These are phyloP conservation scores for Philaenus spumarius DNA, from an alignment of 1,140 invertebrate species.

Conservation along the genomic window DNA sequence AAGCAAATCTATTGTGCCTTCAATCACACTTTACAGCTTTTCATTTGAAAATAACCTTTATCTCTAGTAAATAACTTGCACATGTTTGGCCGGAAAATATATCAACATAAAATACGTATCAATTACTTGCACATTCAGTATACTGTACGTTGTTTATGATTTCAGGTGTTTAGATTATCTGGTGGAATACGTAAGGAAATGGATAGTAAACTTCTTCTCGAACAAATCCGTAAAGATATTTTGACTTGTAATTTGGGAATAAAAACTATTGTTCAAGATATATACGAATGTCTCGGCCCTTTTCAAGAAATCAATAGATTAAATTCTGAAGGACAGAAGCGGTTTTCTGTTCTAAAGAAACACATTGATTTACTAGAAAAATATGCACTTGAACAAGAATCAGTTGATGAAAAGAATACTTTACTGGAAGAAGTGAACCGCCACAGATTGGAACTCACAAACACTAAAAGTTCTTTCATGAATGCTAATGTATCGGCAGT, in stretches of 20 bases:
- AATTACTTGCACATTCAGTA: too few species aligned
- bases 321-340: conserved; percentile 61
- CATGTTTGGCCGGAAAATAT: too few species aligned
- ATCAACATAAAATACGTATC: too few species aligned
- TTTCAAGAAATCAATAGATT: conserved; percentile 59
- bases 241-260: conserved; percentile 9
- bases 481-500: conserved; percentile 68
- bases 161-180: too few species aligned
- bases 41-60: too few species aligned
- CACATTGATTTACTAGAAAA: conserved; percentile 59
- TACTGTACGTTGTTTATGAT: too few species aligned
- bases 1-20: too few species aligned
- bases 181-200: too few species aligned
- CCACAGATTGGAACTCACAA: conserved; percentile 58
- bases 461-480: conserved; percentile 62
- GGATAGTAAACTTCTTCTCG: too few species aligned
- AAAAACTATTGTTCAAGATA: conserved; percentile 46
- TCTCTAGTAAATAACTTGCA: too few species aligned
- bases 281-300: conserved; percentile 57
- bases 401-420: conserved; percentile 53
- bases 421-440: conserved; percentile 56
- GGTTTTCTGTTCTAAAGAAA: conserved; percentile 54
- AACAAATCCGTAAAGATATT: not conserved
- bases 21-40: too few species aligned
- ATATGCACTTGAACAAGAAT: conserved; percentile 50